Conservation (phyloP, 2,797 vertebrate genomes). For the Remorina albescens region DNA sequence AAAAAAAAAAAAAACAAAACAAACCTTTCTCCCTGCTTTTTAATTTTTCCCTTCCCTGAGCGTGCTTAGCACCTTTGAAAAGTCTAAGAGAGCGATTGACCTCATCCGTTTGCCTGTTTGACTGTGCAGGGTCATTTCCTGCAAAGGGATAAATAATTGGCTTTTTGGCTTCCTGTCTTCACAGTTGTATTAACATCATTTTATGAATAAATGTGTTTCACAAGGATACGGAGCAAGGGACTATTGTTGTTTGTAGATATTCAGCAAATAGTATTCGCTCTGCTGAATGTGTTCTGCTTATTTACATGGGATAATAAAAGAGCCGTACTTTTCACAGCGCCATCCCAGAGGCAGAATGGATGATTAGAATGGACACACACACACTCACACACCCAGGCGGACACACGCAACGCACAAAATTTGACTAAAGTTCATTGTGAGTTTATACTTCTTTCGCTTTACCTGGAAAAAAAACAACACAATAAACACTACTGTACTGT, state of each 20-base stretch:
- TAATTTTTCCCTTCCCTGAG: conserved; percentile 43
- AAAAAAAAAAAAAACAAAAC: too few species aligned
- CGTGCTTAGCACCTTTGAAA: conserved; percentile 56
- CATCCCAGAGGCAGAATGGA: conserved; percentile 30
- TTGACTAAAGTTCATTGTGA: conserved; percentile 5
- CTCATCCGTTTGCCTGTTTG: conserved; percentile 59
- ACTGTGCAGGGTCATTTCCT: conserved; percentile 48
- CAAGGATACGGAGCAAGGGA: conserved; percentile 43
- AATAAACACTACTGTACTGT: neutral
- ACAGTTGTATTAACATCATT: conserved; percentile 63
- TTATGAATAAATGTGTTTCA: conserved; percentile 63
- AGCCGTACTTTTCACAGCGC: conserved; percentile 19
- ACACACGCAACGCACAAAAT: conserved; percentile 21
- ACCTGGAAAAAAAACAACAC: conserved; percentile 1
- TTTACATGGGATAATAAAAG: conserved; percentile 66
- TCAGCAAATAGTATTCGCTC: conserved; percentile 66
- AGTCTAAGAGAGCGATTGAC: conserved; percentile 65
- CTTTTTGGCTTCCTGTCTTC: conserved; percentile 44
- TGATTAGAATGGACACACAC: neutral
- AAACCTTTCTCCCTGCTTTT: conserved; percentile 58
- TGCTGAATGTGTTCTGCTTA: conserved; percentile 51
- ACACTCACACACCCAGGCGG: neutral
- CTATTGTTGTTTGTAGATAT: conserved; percentile 60
- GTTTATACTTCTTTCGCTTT: conserved; percentile 1
- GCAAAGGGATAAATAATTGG: conserved; percentile 67